phyloP scores from a whole-genome alignment of 2,888 invertebrate genomes.

The Hypercompe scribonia region DNA sequence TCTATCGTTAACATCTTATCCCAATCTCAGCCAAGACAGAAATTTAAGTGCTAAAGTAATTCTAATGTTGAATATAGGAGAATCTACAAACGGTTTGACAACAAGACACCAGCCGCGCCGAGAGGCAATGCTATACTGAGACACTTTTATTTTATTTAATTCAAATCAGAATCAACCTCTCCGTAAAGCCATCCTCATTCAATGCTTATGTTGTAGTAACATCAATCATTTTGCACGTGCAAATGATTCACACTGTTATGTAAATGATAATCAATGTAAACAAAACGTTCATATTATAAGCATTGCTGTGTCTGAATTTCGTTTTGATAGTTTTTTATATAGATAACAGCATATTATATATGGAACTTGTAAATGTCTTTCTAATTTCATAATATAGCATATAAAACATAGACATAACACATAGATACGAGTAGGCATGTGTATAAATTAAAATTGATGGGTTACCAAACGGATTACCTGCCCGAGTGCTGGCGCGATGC shows the following conservation, averaged over 20 bases:
- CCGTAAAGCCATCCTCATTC: not conserved
- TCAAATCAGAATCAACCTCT: not conserved
- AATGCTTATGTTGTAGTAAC: not conserved
- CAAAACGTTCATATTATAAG: not conserved
- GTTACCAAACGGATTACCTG: too few relatives aligned
- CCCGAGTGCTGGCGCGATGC: too few relatives aligned
- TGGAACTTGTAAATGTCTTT: too few relatives aligned
- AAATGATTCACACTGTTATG: not conserved
- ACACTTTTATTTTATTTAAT: not conserved
- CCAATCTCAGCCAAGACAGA: not conserved
- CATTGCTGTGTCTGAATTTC: not conserved
- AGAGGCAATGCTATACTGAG: not conserved
- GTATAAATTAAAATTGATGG: too few relatives aligned
- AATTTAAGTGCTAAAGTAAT: not conserved
- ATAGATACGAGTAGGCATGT: too few relatives aligned
- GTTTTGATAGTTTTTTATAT: not conserved
- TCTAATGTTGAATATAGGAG: not conserved
- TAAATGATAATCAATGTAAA: not conserved
- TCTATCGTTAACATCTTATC: not conserved
- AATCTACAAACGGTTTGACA: not conserved
- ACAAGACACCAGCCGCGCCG: not conserved
- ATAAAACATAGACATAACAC: too few relatives aligned
- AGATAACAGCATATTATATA: too few relatives aligned
- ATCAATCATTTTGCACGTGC: constrained; percentile 2
- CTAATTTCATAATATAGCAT: too few relatives aligned